phyloP scores from a whole-genome alignment of 2,888 invertebrate genomes.

The Poecilobothrus nobilitatus region DNA sequence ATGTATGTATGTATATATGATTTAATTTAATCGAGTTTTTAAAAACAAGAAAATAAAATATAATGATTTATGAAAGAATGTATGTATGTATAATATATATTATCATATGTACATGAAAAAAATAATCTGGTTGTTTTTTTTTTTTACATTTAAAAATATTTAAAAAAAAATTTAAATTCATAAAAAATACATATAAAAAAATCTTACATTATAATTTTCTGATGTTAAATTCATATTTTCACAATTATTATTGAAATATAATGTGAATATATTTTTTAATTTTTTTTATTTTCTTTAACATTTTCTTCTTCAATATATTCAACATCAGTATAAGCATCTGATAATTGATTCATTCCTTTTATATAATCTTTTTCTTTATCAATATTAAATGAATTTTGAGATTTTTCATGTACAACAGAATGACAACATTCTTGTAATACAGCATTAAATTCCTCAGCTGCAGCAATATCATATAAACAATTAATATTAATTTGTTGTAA shows the following conservation, averaged over 20 bases:
- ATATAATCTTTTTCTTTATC: conserved; percentile 47
- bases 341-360: conserved; percentile 44
- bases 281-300: conserved; percentile 20
- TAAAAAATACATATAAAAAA: not conserved
- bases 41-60: too few species aligned
- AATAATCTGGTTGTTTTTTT: too few species aligned
- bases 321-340: conserved; percentile 47
- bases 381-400: conserved; percentile 42
- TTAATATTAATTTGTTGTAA: conserved; percentile 19
- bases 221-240: not conserved
- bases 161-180: too few species aligned
- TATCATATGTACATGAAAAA: too few species aligned
- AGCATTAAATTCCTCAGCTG: conserved; percentile 40
- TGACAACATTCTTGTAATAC: conserved; percentile 43
- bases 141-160: too few species aligned
- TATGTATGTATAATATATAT: too few species aligned
- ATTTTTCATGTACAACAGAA: conserved; percentile 44
- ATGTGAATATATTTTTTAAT: not conserved
- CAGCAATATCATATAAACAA: conserved; percentile 30
- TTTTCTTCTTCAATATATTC: conserved; percentile 47
- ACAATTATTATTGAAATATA: too few species aligned
- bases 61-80: too few species aligned
- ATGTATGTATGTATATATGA: too few species aligned
- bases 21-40: too few species aligned
- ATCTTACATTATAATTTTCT: not conserved